Evolutionary conservation across 2,888 invertebrate genomes (phyloP), one percentile per base, ranked within the genome.

Genomic region (Zeuzera pyrina): DNA sequence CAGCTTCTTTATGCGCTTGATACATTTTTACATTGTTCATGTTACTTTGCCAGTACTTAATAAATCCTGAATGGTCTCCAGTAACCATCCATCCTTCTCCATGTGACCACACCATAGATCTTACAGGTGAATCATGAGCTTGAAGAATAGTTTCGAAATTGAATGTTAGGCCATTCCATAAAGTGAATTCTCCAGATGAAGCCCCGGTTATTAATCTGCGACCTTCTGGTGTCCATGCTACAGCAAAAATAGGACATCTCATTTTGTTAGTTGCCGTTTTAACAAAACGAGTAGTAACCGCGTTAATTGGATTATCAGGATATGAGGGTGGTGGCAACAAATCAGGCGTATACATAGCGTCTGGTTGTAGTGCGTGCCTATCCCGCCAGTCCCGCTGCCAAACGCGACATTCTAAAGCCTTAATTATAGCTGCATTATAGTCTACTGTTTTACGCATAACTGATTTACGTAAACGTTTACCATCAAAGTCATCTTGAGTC

Each of bases 11-110:
- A 83, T 99, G 99, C 35, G 98, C 99, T 85, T 98, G 98, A 87
- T 97, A 99, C 97, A 99, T 98, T 88, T 99, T 98, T 36, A 99
- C 99, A 85, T 99, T 99, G 86, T 99, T 99, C 99, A 99, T 99
- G 84, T 99, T 99, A 54, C 97, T 96, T 87, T 99, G 99, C 99
- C 99, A 99, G 85, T 99, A 99, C 68, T 99, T 99, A 45, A 99
- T 96, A 72, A 95, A 99, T 38, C 99, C 99, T 31, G 93, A 92
- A 71, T 98, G 98, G 83, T 99, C 99, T 12, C 96, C 99, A 0
- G 98, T 98, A 39, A 99, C 94, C 97, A 99, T 97, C 99, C 99
- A 99, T 53, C 94, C 93, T 84, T 98, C 98, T 59, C 97, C 98
- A 78, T 98, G 97, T 32, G 97, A 97, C 99, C 99, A 99, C 28